A percentile compares a stretch with the other conserved stretches of the same genome.
These are phyloP conservation scores for Panzeria rudis DNA, from an alignment of 2,888 invertebrate genomes.

Conservation along the genomic window DNA sequence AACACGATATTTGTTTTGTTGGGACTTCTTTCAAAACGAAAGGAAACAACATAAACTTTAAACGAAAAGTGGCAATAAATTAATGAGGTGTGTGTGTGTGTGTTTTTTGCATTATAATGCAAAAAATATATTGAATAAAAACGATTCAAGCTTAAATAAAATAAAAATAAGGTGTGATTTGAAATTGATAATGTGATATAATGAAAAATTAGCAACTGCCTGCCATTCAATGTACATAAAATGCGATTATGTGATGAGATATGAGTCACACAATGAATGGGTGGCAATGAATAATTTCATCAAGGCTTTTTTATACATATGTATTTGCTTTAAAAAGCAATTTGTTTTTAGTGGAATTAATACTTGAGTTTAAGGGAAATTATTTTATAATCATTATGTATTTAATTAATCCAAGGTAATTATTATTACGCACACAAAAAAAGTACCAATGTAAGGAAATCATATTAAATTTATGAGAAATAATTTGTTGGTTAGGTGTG, in stretches of 20 bases:
- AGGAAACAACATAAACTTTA: constrained; percentile 8
- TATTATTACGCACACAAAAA: no score
- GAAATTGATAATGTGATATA: constrained; percentile 65
- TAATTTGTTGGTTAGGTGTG: no score
- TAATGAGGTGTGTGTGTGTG: constrained; percentile 43
- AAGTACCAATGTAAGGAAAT: no score
- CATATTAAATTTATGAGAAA: no score
- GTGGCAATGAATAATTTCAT: not conserved
- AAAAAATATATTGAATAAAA: constrained; percentile 12
- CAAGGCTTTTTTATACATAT: not conserved
- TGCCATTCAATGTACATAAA: constrained; percentile 1
- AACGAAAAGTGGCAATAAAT: constrained; percentile 42
- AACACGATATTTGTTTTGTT: not conserved
- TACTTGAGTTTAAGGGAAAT: no score
- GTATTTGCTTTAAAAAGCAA: not conserved
- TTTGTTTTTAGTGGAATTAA: not conserved
- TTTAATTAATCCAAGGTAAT: no score
- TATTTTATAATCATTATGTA: no score
- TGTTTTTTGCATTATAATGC: constrained; percentile 51
- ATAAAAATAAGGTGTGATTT: constrained; percentile 63
- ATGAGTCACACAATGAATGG: constrained; percentile 26
- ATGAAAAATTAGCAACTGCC: constrained; percentile 53
- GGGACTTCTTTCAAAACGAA: not conserved
- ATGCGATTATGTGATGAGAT: constrained; percentile 22
- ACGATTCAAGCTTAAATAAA: constrained; percentile 16